phyloP scores from a whole-genome alignment of 2,888 invertebrate genomes.

The Scaptodrosophila latifasciaeformis region DNA sequence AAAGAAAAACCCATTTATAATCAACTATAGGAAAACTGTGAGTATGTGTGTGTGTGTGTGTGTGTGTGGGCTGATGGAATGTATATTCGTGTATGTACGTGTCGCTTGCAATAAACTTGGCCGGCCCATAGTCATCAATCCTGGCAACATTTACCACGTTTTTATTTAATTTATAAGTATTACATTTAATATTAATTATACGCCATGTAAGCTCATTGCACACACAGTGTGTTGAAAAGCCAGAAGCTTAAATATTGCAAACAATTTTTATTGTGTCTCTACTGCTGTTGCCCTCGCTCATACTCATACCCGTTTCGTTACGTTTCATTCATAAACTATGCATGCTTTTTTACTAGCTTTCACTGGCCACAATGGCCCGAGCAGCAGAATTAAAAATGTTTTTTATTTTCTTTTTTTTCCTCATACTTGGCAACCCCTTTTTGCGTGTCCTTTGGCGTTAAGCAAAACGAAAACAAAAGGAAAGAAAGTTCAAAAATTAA shows the following conservation, averaged over 20 bases:
- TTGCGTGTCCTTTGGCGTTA: constrained; percentile 35
- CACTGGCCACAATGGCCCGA: constrained; percentile 52
- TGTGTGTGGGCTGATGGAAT: constrained; percentile 14
- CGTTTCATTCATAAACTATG: constrained; percentile 65
- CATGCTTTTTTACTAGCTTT: constrained; percentile 60
- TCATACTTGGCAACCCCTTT: constrained; percentile 40
- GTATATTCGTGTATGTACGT: constrained; percentile 27
- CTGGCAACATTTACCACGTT: constrained; percentile 32
- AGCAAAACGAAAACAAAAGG: constrained; percentile 1
- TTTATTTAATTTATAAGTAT: constrained; percentile 67
- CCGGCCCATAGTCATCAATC: constrained; percentile 61
- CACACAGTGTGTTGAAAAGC: constrained; percentile 46
- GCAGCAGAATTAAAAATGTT: not conserved
- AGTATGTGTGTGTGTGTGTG: constrained; percentile 6
- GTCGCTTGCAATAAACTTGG: constrained; percentile 55
- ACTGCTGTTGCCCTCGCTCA: not conserved
- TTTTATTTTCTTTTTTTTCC: not conserved
- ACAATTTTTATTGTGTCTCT: too few relatives aligned
- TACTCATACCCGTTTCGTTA: constrained; percentile 40
- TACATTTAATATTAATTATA: constrained; percentile 68
- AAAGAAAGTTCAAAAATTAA: not conserved
- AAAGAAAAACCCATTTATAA: constrained; percentile 1
- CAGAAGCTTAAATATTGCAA: constrained; percentile 35
- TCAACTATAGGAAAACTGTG: constrained; percentile 3
- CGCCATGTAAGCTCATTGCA: constrained; percentile 57